Evolutionary conservation across 2,113 vertebrate species (phyloP).

Genomic region (Sinocyclocheilus anophthalmus): DNA sequence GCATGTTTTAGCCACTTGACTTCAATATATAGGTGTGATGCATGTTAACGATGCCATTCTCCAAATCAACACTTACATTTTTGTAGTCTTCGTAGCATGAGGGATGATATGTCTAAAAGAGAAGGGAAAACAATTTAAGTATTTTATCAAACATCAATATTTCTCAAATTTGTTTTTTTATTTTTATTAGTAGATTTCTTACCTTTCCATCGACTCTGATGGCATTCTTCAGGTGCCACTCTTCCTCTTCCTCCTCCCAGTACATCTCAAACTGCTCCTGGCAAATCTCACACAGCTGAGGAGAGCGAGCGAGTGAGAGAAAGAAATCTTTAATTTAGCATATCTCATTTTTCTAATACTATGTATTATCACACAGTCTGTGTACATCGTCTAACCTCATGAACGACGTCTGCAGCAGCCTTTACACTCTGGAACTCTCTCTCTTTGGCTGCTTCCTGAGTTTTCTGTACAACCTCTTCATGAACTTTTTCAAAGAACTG

Average conservation of each 20-base stretch:
- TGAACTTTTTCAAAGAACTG: slow-evolving; percentile 97
- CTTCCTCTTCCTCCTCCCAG: slow-evolving; percentile 98
- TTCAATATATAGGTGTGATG: background rate
- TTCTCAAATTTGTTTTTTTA: too few species aligned
- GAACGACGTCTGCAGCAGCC: slow-evolving; percentile 90
- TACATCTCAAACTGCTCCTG: slow-evolving; percentile 97
- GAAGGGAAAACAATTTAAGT: background rate
- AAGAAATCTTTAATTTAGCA: background rate
- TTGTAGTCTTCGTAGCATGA: slow-evolving; percentile 98
- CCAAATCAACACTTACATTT: slow-evolving; percentile 83
- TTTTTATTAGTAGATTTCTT: background rate
- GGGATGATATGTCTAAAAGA: slow-evolving; percentile 93
- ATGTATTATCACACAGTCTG: background rate
- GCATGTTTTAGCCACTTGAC: background rate
- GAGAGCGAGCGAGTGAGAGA: slow-evolving; percentile 1
- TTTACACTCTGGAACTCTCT: slow-evolving; percentile 93
- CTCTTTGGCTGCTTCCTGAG: slow-evolving; percentile 93
- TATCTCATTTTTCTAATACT: background rate
- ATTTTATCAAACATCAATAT: background rate
- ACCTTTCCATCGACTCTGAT: slow-evolving; percentile 94
- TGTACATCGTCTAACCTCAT: slow-evolving; percentile 78
- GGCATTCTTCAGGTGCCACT: slow-evolving; percentile 97
- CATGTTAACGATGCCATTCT: background rate
- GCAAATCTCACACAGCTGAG: slow-evolving; percentile 94
- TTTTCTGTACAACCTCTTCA: slow-evolving; percentile 96